A percentile compares a stretch with the other conserved stretches of the same genome.
Evolutionary conservation across 2,113 vertebrate genomes (phyloP).

Genomic region (Rhineura floridana): DNA sequence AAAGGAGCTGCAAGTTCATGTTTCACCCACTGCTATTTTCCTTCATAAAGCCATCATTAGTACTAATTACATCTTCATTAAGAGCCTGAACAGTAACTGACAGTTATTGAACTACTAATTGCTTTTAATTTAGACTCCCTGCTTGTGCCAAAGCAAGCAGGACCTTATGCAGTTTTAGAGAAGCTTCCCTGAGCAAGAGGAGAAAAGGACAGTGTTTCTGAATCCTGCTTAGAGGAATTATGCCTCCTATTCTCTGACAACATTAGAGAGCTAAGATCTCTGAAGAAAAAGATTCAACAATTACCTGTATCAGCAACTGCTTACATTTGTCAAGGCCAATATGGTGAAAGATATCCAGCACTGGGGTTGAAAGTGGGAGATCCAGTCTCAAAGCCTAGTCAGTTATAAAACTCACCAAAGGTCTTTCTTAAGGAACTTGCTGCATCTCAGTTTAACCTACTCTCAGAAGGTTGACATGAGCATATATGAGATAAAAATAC

Average conservation of each 20-base stretch:
- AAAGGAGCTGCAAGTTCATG: not conserved
- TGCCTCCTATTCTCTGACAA: not conserved
- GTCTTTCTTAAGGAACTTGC: not conserved
- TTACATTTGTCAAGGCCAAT: not conserved
- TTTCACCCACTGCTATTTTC: slow-evolving; percentile 66
- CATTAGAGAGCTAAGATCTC: not conserved
- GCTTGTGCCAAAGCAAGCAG: slow-evolving; percentile 41
- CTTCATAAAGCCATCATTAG: slow-evolving; percentile 66
- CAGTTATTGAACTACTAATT: slow-evolving; percentile 62
- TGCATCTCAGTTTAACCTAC: not conserved
- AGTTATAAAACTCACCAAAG: not conserved
- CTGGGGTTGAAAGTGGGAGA: not conserved
- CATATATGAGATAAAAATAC: too few relatives aligned
- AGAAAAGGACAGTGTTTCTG: not conserved
- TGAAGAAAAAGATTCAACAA: not conserved
- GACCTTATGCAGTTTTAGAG: not conserved
- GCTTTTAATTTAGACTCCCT: slow-evolving; percentile 65
- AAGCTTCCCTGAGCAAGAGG: not conserved
- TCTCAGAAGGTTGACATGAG: not conserved
- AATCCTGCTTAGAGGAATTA: not conserved
- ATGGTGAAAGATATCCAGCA: not conserved
- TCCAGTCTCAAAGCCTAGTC: not conserved
- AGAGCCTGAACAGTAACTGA: slow-evolving; percentile 56
- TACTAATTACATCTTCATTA: slow-evolving; percentile 71
- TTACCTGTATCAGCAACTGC: too few relatives aligned